Evolutionary conservation across 2,797 vertebrate species (phyloP), one percentile per base, ranked within the genome.

Genomic region (Platyrinchus mystaceus): DNA sequence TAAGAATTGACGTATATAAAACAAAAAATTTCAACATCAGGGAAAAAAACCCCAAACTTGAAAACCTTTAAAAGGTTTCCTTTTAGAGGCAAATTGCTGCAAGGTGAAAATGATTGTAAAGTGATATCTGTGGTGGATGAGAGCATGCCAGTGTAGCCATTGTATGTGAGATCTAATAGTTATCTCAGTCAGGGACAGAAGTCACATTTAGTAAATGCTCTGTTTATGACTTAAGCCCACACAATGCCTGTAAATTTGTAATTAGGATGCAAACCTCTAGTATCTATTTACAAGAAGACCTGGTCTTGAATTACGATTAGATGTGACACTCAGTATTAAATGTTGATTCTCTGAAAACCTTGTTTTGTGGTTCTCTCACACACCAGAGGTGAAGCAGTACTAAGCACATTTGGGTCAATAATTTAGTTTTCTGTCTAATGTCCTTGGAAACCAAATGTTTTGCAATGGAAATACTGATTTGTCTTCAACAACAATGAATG

Each of bases 221-320:
- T 87, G 39, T 93, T 96, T 97, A 88, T 88, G 85, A 88, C 92
- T 96, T 92, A 93, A 94, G 69, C 52, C 52, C 8, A 15, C 84
- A 91, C 89, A 86, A 84, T 93, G 91, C 86, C 94, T 94, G 77
- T 73, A 96, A 91, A 95, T 95, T 93, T 88, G 85, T 94, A 94
- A 97, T 96, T 94, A 96, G 69, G 89, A 95, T 91, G 89, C 91
- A 96, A 94, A 93, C 80, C 55, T 89, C 55, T 67, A 64, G 77
- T 88, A 92, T 92, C 91, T 96, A 60, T 88, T 93, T 95, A 89
- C 94, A 96, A 56, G 88, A 82, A 93, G 82, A 86, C 86, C 87
- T 79, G 67, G 68, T 86, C 82, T 91, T 91, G 94, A 96, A 94
- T 93, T 91, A 88, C 2, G 1, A 93, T 90, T 79, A 94, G 91